These are phyloP conservation scores for Nudaria mundana DNA, from an alignment of 2,888 invertebrate species.

Conservation along the genomic window DNA sequence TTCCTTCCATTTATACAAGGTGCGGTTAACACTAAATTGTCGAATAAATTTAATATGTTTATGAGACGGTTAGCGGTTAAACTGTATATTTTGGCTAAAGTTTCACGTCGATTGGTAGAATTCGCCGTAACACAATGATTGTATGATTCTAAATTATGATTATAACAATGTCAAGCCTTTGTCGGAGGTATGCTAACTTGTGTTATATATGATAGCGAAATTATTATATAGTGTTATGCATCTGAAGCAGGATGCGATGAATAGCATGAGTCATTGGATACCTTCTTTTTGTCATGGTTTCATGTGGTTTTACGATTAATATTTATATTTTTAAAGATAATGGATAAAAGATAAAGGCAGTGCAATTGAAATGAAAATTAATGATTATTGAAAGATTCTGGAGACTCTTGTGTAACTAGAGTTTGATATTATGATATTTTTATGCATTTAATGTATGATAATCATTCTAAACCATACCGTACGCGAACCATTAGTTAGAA, in stretches of 20 bases:
- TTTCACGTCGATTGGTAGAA: slow-evolving; percentile 48
- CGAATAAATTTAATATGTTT: slow-evolving; percentile 71
- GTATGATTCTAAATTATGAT: slow-evolving; percentile 29
- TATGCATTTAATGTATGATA: no score
- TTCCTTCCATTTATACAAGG: slow-evolving; percentile 31
- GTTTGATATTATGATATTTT: no score
- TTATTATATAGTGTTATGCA: not conserved
- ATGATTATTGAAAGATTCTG: no score
- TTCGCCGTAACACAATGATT: slow-evolving; percentile 49
- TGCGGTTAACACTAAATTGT: slow-evolving; percentile 54
- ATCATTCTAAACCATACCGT: no score
- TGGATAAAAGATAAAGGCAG: no score
- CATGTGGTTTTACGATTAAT: not conserved
- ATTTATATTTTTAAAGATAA: not conserved
- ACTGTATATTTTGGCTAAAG: slow-evolving; percentile 50
- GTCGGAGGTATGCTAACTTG: not conserved
- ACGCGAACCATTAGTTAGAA: no score
- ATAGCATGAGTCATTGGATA: slow-evolving; percentile 2
- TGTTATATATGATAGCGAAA: slow-evolving; percentile 1
- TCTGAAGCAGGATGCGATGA: not conserved
- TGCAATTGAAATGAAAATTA: no score
- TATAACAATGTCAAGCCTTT: slow-evolving; percentile 22
- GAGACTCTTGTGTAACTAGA: no score
- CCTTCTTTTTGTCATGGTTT: not conserved
- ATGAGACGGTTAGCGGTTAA: slow-evolving; percentile 58